Conservation (phyloP, 2,797 vertebrate genomes). For the Pipistrellus pygmaeus region DNA sequence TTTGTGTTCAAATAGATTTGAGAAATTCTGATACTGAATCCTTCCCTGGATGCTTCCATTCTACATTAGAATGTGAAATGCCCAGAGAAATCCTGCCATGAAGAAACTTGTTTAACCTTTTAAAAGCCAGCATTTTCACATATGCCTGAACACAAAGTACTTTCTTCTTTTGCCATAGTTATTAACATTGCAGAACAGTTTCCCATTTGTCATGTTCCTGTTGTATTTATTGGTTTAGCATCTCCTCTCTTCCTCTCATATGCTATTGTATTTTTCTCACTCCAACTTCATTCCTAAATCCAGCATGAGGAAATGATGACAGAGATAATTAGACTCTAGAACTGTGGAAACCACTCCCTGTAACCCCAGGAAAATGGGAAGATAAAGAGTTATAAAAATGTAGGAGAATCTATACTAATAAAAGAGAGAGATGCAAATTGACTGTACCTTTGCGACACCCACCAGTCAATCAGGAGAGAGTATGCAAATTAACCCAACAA, state of each 20-base stretch:
- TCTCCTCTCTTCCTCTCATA: slow-evolving; percentile 49
- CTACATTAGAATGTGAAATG: slow-evolving; percentile 33
- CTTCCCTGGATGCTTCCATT: neutral
- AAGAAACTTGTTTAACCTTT: slow-evolving; percentile 53
- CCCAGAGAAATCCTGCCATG: slow-evolving; percentile 20
- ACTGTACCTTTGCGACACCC: no score
- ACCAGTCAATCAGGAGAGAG: no score
- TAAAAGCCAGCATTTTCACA: slow-evolving; percentile 1
- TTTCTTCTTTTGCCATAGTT: slow-evolving; percentile 16
- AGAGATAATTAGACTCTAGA: slow-evolving; percentile 48
- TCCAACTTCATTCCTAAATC: slow-evolving; percentile 63
- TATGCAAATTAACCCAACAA: no score
- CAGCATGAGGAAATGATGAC: slow-evolving; percentile 24
- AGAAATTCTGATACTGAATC: slow-evolving; percentile 30
- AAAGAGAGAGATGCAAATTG: no score
- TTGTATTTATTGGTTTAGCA: slow-evolving; percentile 51
- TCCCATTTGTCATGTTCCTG: slow-evolving; percentile 35
- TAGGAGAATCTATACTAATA: neutral
- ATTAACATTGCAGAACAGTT: neutral
- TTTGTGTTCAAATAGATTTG: slow-evolving; percentile 62
- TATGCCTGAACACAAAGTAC: neutral
- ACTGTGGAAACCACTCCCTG: neutral
- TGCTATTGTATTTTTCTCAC: slow-evolving; percentile 50
- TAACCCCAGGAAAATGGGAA: slow-evolving; percentile 33
- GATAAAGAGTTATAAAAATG: slow-evolving; percentile 21